Percentiles rank a stretch among this genome's conserved stretches.
Conservation (phyloP, 2,888 invertebrate genomes). For the Gnatocerus cornutus region DNA sequence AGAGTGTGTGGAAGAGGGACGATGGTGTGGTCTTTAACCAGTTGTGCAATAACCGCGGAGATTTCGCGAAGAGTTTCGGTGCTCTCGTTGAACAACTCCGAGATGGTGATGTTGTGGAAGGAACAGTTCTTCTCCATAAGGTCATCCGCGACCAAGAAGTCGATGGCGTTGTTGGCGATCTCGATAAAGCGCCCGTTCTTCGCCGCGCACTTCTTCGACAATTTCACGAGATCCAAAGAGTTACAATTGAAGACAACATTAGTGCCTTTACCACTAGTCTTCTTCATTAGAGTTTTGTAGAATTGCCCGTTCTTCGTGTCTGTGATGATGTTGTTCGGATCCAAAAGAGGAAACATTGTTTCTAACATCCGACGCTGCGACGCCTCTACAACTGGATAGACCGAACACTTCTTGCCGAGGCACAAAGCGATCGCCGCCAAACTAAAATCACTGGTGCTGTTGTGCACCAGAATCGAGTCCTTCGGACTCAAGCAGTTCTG, state of each 20-base stretch:
- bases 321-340: slow-evolving; percentile 82
- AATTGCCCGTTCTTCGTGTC: slow-evolving; percentile 17
- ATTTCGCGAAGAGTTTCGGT: slow-evolving; percentile 10
- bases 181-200: slow-evolving; percentile 75
- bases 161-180: slow-evolving; percentile 70
- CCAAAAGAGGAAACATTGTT: slow-evolving; percentile 85
- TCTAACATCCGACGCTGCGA: slow-evolving; percentile 86
- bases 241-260: slow-evolving; percentile 78
- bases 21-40: slow-evolving; percentile 73
- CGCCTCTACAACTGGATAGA: slow-evolving; percentile 92
- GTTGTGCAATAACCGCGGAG: slow-evolving; percentile 69
- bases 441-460: slow-evolving; percentile 86
- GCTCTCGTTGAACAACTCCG: slow-evolving; percentile 60
- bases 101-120: slow-evolving; percentile 59
- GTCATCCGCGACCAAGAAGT: slow-evolving; percentile 10
- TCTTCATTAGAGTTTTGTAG: slow-evolving; percentile 71
- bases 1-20: slow-evolving; percentile 72
- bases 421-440: slow-evolving; percentile 95
- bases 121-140: slow-evolving; percentile 38
- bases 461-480: slow-evolving; percentile 62
- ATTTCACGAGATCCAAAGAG: slow-evolving; percentile 75
- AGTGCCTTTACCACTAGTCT: slow-evolving; percentile 75
- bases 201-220: slow-evolving; percentile 66
- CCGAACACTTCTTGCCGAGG: slow-evolving; percentile 86
- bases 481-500: slow-evolving; percentile 46